A percentile compares a stretch with the other conserved stretches of the same genome.
phyloP scores from a whole-genome alignment of 2,888 invertebrate genomes.

The Sphaeridia pumilis region DNA sequence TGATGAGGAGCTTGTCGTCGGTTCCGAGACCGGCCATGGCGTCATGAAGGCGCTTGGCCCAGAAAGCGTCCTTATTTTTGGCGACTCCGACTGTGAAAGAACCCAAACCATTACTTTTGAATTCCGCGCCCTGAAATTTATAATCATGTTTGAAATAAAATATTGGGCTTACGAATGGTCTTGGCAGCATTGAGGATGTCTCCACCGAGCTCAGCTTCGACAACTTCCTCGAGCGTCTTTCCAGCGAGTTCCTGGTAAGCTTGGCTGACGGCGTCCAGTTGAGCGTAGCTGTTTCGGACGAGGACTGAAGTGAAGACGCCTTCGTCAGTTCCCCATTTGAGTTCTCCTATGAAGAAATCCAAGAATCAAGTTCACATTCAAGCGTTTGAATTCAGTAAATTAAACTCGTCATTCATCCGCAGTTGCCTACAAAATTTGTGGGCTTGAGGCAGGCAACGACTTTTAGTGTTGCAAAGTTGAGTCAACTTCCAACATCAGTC shows the following conservation, averaged over 20 bases:
- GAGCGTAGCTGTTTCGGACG: constrained; percentile 41
- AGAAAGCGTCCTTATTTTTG: constrained; percentile 47
- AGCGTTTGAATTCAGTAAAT: too few species aligned
- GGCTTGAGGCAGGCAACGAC: neutral
- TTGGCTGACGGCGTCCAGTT: constrained; percentile 37
- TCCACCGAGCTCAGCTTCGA: constrained; percentile 29
- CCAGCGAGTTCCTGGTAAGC: constrained; percentile 31
- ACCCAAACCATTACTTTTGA: neutral
- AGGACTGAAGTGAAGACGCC: constrained; percentile 39
- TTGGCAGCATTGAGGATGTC: constrained; percentile 33
- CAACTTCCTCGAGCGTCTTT: constrained; percentile 29
- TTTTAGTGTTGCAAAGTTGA: too few species aligned
- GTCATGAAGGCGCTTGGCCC: constrained; percentile 58
- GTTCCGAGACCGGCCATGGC: constrained; percentile 66
- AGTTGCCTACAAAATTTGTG: too few species aligned
- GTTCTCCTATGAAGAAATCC: constrained; percentile 34
- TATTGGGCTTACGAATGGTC: constrained; percentile 30
- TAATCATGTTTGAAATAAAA: neutral
- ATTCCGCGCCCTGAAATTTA: neutral
- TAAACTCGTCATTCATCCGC: too few species aligned
- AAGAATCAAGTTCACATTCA: neutral
- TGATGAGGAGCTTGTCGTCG: constrained; percentile 59
- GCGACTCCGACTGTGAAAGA: constrained; percentile 34
- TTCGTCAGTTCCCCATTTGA: constrained; percentile 40
- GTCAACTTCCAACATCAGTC: too few species aligned